These are phyloP conservation scores for Bombylius discolor DNA, from an alignment of 2,888 invertebrate genomes.

Conservation along the genomic window DNA sequence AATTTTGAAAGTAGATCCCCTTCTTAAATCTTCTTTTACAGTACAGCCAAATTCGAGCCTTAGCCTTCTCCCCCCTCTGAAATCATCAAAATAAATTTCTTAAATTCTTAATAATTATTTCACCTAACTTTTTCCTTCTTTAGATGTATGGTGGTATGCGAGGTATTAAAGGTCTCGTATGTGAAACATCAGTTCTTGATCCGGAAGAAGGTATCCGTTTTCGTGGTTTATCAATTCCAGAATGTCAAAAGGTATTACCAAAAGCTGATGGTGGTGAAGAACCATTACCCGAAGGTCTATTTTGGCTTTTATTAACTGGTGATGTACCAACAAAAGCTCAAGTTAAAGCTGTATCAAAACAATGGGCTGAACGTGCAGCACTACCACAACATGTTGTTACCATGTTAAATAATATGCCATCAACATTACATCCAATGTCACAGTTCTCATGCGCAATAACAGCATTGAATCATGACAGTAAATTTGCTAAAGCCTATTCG, in stretches of 20 bases:
- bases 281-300: slow-evolving; percentile 86
- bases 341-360: slow-evolving; percentile 53
- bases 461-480: slow-evolving; percentile 70
- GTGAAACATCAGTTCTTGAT: slow-evolving; percentile 86
- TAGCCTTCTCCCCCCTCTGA: too few species aligned
- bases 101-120: too few species aligned
- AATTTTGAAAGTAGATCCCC: too few species aligned
- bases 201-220: slow-evolving; percentile 89
- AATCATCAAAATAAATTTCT: too few species aligned
- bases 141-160: slow-evolving; percentile 84
- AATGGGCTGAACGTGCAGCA: slow-evolving; percentile 60
- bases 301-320: slow-evolving; percentile 84
- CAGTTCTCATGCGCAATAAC: slow-evolving; percentile 72
- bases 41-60: too few species aligned
- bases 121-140: not conserved
- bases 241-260: slow-evolving; percentile 78
- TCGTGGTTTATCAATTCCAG: slow-evolving; percentile 82
- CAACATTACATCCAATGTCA: slow-evolving; percentile 72
- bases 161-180: slow-evolving; percentile 81
- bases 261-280: slow-evolving; percentile 66
- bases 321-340: slow-evolving; percentile 74
- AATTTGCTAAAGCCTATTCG: slow-evolving; percentile 66
- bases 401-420: slow-evolving; percentile 70
- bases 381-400: slow-evolving; percentile 70
- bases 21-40: too few species aligned